These are phyloP conservation scores for Invenusta paracnida DNA, from an alignment of 2,888 invertebrate genomes.

Conservation along the genomic window DNA sequence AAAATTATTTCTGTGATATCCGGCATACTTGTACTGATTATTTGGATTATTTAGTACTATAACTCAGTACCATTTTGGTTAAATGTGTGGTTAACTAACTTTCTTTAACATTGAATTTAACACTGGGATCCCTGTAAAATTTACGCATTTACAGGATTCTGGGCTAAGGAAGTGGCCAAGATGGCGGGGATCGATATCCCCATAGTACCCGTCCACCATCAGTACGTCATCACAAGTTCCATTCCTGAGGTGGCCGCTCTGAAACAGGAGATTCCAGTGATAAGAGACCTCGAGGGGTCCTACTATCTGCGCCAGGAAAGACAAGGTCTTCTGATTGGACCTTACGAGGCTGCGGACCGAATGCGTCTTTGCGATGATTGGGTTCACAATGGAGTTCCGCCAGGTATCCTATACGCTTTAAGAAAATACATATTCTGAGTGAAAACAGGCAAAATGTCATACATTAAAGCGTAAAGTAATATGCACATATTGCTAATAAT, in stretches of 20 bases:
- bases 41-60: no score
- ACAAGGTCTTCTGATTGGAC: conserved; percentile 59
- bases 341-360: conserved; percentile 58
- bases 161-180: conserved; percentile 61
- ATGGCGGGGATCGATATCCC: conserved; percentile 59
- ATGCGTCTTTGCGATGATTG: conserved; percentile 60
- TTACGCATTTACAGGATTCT: no score
- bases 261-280: conserved; percentile 57
- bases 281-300: conserved; percentile 61
- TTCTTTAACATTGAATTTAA: no score
- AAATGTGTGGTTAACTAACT: no score
- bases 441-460: not conserved
- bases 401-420: no score
- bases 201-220: conserved; percentile 61
- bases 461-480: conserved; percentile 4
- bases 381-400: conserved; percentile 47
- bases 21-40: no score
- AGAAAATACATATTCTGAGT: no score
- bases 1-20: no score
- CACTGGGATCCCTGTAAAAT: no score
- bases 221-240: conserved; percentile 59
- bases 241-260: conserved; percentile 52
- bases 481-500: no score
- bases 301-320: conserved; percentile 61
- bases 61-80: no score